Conservation (phyloP, 92 coral and sea anemone genomes). For the Siderastrea radians region DNA sequence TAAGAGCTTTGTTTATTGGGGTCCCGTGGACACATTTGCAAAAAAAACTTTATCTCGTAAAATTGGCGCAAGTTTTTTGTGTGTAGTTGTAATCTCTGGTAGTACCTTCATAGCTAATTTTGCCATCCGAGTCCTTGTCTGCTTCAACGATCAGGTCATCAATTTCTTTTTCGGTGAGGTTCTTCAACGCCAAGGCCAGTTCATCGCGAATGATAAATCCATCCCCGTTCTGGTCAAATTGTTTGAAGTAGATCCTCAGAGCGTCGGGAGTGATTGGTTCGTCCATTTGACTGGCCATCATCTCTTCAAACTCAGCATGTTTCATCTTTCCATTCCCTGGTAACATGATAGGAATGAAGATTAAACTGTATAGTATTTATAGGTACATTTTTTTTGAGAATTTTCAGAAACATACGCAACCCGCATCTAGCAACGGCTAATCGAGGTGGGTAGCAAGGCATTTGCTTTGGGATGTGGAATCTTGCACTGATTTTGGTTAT, state of each 20-base stretch:
- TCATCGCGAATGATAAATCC: conserved; percentile 82
- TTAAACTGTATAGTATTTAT: background rate
- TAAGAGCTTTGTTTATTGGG: too few species aligned
- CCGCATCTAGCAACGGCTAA: too few species aligned
- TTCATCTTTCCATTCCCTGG: conserved; percentile 84
- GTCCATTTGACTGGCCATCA: conserved; percentile 88
- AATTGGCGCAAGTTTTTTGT: too few species aligned
- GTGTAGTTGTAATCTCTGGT: background rate
- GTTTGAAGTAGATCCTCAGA: conserved; percentile 62
- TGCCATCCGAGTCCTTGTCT: conserved; percentile 78
- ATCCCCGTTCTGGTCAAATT: conserved; percentile 78
- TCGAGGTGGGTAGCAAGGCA: too few species aligned
- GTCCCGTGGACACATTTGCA: too few species aligned
- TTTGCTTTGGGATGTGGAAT: too few species aligned
- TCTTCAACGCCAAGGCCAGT: conserved; percentile 72
- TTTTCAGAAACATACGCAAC: too few species aligned
- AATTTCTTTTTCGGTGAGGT: conserved; percentile 63
- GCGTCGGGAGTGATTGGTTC: conserved; percentile 64
- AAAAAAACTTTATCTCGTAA: too few species aligned
- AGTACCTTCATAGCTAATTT: conserved; percentile 82
- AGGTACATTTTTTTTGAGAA: too few species aligned
- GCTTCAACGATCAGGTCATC: conserved; percentile 75
- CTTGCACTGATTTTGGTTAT: too few species aligned
- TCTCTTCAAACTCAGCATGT: conserved; percentile 77
- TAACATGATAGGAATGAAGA: background rate